These are phyloP conservation scores for Ophonus ardosiacus DNA, from an alignment of 2,888 invertebrate genomes.

Conservation along the genomic window DNA sequence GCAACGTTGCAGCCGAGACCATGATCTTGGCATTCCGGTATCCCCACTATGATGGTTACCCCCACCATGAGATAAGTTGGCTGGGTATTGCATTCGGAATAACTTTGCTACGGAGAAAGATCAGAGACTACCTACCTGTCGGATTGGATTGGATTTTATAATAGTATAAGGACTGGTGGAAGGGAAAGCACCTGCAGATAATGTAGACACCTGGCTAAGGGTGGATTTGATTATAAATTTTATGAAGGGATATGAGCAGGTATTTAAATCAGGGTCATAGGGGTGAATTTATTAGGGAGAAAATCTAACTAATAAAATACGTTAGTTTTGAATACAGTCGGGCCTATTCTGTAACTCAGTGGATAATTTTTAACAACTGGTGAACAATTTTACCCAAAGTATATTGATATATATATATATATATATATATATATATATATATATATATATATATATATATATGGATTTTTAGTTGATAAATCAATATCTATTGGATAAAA, in stretches of 20 bases:
- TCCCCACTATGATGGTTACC: conserved; percentile 66
- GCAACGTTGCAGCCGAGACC: conserved; percentile 71
- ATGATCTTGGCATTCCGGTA: conserved; percentile 74
- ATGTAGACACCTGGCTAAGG: conserved; percentile 31
- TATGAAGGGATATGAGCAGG: conserved; percentile 14
- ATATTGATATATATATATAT: too few relatives aligned
- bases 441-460: too few relatives aligned
- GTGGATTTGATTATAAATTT: conserved; percentile 32
- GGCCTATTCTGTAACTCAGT: too few relatives aligned
- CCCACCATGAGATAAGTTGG: conserved; percentile 18
- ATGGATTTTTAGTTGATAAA: too few relatives aligned
- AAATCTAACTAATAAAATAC: background rate
- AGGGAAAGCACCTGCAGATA: conserved; percentile 30
- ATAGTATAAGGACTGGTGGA: background rate
- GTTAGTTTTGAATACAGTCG: background rate
- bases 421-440: too few relatives aligned
- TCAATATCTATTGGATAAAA: too few relatives aligned
- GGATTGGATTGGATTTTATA: background rate
- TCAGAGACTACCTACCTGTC: conserved; percentile 55
- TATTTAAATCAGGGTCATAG: conserved; percentile 47
- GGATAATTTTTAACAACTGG: too few relatives aligned
- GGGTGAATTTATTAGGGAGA: background rate
- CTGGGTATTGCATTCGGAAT: conserved; percentile 67
- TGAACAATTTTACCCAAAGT: too few relatives aligned
- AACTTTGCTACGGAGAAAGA: conserved; percentile 56